These are phyloP conservation scores for Sesamia nonagrioides DNA, from an alignment of 1,140 invertebrate genomes.

Conservation along the genomic window DNA sequence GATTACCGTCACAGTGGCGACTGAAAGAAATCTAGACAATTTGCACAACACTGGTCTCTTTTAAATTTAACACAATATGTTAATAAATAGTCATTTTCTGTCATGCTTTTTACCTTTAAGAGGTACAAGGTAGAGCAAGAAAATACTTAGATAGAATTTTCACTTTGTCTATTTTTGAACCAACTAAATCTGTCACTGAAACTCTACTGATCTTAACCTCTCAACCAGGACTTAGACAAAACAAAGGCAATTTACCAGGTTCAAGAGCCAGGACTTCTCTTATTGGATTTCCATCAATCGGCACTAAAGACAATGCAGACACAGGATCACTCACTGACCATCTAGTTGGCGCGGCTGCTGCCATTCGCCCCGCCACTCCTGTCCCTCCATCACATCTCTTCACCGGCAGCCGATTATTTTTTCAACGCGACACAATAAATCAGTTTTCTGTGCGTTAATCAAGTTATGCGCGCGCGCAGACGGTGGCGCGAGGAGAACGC, in stretches of 20 bases:
- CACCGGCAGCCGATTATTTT: slow-evolving; percentile 78
- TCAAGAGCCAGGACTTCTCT: slow-evolving; percentile 28
- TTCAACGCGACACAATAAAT: slow-evolving; percentile 85
- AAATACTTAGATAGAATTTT: not conserved
- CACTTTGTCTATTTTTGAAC: not conserved
- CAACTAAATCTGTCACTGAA: slow-evolving; percentile 23
- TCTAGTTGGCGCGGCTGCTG: slow-evolving; percentile 80
- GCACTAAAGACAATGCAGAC: slow-evolving; percentile 39
- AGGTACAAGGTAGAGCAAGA: too few species aligned
- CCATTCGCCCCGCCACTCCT: slow-evolving; percentile 83
- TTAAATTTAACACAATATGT: not conserved
- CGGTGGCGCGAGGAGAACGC: slow-evolving; percentile 75
- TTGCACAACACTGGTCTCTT: not conserved
- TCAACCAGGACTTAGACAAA: slow-evolving; percentile 16
- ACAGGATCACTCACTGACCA: slow-evolving; percentile 72
- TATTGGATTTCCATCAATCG: slow-evolving; percentile 33
- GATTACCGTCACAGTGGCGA: not conserved
- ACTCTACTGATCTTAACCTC: slow-evolving; percentile 11
- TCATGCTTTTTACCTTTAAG: too few species aligned
- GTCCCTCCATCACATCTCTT: slow-evolving; percentile 82
- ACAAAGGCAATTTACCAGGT: slow-evolving; percentile 29
- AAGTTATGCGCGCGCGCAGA: slow-evolving; percentile 70
- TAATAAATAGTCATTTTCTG: too few species aligned
- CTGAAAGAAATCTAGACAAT: not conserved
- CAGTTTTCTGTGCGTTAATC: slow-evolving; percentile 82